A percentile compares a stretch with the other conserved stretches of the same genome.
These are phyloP conservation scores for Armadillidium nasatum DNA, from an alignment of 1,140 invertebrate species.

Conservation along the genomic window DNA sequence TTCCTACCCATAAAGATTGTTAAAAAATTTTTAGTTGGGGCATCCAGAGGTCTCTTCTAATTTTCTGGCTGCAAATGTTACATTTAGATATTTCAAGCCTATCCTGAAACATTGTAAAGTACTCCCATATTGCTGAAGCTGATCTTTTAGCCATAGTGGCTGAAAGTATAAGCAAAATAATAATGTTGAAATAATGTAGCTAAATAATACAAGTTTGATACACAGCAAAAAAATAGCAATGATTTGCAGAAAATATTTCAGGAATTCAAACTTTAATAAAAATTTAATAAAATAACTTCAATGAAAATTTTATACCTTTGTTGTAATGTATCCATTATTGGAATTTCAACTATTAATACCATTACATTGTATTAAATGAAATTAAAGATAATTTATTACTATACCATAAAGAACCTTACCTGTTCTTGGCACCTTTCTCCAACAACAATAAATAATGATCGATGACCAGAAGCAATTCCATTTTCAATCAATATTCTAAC, in stretches of 20 bases:
- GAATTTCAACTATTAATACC: too few species aligned
- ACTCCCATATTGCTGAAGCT: too few species aligned
- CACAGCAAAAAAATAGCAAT: not conserved
- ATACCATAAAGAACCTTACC: constrained; percentile 55
- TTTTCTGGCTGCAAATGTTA: too few species aligned
- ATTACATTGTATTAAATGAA: not conserved
- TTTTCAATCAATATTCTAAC: constrained; percentile 95
- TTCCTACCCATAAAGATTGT: too few species aligned
- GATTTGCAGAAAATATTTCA: constrained; percentile 9
- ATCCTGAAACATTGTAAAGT: too few species aligned
- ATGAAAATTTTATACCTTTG: not conserved
- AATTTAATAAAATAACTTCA: not conserved
- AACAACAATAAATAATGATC: constrained; percentile 89
- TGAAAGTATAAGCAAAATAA: too few species aligned
- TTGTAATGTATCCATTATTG: not conserved
- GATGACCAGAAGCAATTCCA: constrained; percentile 78
- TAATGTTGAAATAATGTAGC: too few species aligned
- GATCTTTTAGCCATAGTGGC: too few species aligned
- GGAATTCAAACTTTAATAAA: not conserved
- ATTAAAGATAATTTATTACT: not conserved
- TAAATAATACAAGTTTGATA: too few species aligned
- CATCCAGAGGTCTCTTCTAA: too few species aligned
- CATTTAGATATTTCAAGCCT: too few species aligned
- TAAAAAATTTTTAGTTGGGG: too few species aligned
- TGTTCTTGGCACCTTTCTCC: constrained; percentile 95